These are phyloP conservation scores for Amphibalanus amphitrite DNA, from an alignment of 1,140 invertebrate genomes.

Conservation along the genomic window DNA sequence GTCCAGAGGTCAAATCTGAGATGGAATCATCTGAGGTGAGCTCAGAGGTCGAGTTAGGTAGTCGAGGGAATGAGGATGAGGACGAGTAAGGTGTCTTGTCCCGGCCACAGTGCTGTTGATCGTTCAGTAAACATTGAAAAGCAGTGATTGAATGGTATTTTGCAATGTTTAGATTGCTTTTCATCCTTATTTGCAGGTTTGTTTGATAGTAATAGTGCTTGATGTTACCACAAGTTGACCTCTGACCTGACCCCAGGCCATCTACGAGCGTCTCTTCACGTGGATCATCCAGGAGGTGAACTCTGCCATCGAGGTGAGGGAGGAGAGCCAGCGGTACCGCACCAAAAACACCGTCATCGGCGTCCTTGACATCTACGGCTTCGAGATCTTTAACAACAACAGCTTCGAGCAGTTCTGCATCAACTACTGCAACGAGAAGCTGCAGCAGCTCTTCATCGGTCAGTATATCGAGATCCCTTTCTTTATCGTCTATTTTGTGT, in stretches of 20 bases:
- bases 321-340: constrained; percentile 19
- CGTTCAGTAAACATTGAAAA: too few relatives aligned
- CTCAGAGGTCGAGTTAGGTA: too few relatives aligned
- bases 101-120: too few relatives aligned
- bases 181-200: neutral
- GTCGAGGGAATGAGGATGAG: too few relatives aligned
- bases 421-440: too few relatives aligned
- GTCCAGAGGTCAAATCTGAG: too few relatives aligned
- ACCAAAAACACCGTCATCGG: constrained; percentile 73
- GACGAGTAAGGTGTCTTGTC: too few relatives aligned
- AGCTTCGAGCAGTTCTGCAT: too few relatives aligned
- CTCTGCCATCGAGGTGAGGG: constrained; percentile 48
- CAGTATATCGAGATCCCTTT: constrained; percentile 97
- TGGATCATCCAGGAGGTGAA: constrained; percentile 86
- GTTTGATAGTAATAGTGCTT: constrained; percentile 10
- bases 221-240: constrained; percentile 7
- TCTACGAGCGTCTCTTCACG: constrained; percentile 78
- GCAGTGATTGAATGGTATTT: too few relatives aligned
- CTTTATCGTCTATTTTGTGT: too few relatives aligned
- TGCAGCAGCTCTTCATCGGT: constrained; percentile 92
- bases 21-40: too few relatives aligned
- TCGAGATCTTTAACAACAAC: constrained; percentile 90
- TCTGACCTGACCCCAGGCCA: constrained; percentile 47
- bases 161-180: constrained; percentile 4
- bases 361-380: constrained; percentile 92